Evolutionary conservation across 2,888 invertebrate genomes (phyloP), one percentile per base, ranked within the genome.

Genomic region (Erebia ligea): DNA sequence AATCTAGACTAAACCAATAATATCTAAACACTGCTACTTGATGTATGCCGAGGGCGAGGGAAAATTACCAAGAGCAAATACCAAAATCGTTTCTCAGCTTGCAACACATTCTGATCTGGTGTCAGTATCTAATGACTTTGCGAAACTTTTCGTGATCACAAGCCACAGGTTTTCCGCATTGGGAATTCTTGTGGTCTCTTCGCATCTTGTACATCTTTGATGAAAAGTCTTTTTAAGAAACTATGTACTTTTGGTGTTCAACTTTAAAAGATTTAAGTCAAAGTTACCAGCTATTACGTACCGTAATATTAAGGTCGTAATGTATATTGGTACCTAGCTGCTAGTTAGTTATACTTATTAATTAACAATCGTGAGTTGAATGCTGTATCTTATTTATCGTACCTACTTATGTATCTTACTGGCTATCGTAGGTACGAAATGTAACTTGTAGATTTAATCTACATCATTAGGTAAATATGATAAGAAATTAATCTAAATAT

Each of bases 121-220:
- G 85, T 81, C 83, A 87, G 83, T 84, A 62, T 21, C 61, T 62
- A 83, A 86, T 82, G 79, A 79, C 76, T 89, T 92, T 91, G 77
- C 91, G 91, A 90, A 91, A 92, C 82, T 83, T 76, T 82, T 88
- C 91, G 91, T 91, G 91, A 87, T 87, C 83, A 76, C 79, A 77
- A 88, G 87, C 90, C 89, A 80, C 90, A 87, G 84, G 82, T 86
- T 86, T 88, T 87, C 87, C 85, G 87, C 84, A 83, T 84, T 86
- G 75, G 79, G 78, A 77, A 81, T 82, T 86, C 86, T 86, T 83
- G 83, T 83, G 67, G 58, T 42, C 48, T 48, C 8, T 13, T 21
- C 6, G 21, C 48, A 48, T 48, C 62, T 48, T 15, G 48, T 25
- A 13, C 59, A 42, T 57, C 57, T 25, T 59, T n/a, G 62, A 21